Evolutionary conservation across 2,888 invertebrate genomes (phyloP), one percentile per base, ranked within the genome.

Genomic region (Cylloceria caligata): DNA sequence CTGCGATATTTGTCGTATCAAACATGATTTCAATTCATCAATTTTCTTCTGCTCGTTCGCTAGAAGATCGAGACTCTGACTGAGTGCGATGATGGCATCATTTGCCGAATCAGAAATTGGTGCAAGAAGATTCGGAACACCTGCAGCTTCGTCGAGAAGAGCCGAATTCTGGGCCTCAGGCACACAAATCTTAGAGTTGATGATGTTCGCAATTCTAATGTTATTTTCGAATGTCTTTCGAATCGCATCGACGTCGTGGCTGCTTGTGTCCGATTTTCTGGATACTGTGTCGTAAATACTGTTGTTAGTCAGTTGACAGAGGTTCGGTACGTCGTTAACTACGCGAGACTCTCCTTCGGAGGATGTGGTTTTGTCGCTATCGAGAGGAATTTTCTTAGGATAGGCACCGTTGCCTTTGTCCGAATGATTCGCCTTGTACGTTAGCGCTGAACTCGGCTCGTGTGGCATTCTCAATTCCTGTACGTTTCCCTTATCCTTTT

Each of bases 121-220:
- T 6, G 13, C 0, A 16, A 65, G 5, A 19, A 52, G 49, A n/a
- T 16, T 2, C 16, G 65, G 65, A 24, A 69, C 21, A n/a, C 7
- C 7, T 1, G 69, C 30, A 4, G 77, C 52, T n/a, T 62, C 77
- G 21, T 69, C 77, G 16, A 27, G 47, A 24, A 45, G 16, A 55
- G 2, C 2, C 0, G n/a, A 19, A 19, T 19, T 64, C 24, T 39
- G n/a, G 5, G 19, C 7, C 11, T 52, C 34, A n/a, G 16, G 11
- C 16, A 11, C 16, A 34, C 19, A 6, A 0, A 4, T 0, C 13
- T 0, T 3, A 11, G 34, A 36, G 9, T 7, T 4, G 9, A 21
- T 24, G 9, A 36, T 9, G 4, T 3, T 60, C 21, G 16, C 0
- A 11, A 11, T 55, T 60, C n/a, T 3, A 0, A 4, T 16, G n/a